phyloP scores from a whole-genome alignment of 2,888 invertebrate species.

The Eulithis testata region DNA sequence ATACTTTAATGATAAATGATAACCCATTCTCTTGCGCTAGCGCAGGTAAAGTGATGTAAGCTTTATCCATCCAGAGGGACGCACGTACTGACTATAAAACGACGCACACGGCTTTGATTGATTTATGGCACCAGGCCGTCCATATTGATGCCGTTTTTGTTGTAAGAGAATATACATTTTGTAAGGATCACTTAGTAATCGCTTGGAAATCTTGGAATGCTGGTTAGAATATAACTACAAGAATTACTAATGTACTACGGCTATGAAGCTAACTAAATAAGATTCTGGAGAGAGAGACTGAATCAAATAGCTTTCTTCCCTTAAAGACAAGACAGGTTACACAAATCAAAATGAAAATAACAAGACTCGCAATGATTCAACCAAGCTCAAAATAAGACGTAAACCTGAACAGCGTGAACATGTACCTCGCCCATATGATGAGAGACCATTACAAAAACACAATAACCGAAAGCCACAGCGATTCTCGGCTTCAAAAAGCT shows the following conservation, averaged over 20 bases:
- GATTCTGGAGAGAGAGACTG: neutral
- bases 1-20: neutral
- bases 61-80: slow-evolving; percentile 49
- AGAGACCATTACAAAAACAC: slow-evolving; percentile 44
- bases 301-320: neutral
- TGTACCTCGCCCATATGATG: slow-evolving; percentile 44
- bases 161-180: slow-evolving; percentile 39
- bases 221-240: slow-evolving; percentile 23
- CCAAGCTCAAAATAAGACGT: slow-evolving; percentile 1
- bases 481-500: slow-evolving; percentile 50
- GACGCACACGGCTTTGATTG: slow-evolving; percentile 62
- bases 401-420: slow-evolving; percentile 22
- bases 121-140: slow-evolving; percentile 70
- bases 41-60: slow-evolving; percentile 34
- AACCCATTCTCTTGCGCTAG: neutral
- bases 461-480: slow-evolving; percentile 41
- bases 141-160: slow-evolving; percentile 71
- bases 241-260: slow-evolving; percentile 19
- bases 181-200: slow-evolving; percentile 28
- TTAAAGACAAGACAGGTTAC: neutral
- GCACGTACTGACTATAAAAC: slow-evolving; percentile 67
- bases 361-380: neutral
- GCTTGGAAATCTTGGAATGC: slow-evolving; percentile 25
- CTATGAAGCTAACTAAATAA: neutral
- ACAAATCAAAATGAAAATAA: slow-evolving; percentile 3